Base-by-base conservation (phyloP, 2,797 vertebrate species). In the Lutjanus campechanus region DNA sequence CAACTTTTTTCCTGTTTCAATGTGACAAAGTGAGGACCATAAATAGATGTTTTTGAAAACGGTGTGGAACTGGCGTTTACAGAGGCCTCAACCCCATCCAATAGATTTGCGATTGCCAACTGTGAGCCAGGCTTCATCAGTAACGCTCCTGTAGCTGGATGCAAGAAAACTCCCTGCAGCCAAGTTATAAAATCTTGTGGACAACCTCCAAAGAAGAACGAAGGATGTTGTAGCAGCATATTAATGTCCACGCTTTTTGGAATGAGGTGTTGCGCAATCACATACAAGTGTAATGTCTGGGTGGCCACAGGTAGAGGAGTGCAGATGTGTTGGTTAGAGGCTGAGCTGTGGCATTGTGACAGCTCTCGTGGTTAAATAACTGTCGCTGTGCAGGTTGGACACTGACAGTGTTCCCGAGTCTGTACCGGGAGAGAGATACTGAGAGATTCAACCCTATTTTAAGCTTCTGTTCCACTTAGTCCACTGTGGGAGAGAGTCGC, bases 391-490 rank as follows among this genome's bases (percentile, higher is more conserved):
- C 83, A 79, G 73, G 73, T 73, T 6, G 41, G 66, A 81, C 3
- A 16, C 83, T 79, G 78, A 86, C 85, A 83, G 69, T 72, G 65
- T 78, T 60, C 81, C 65, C 81, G 46, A 80, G 56, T 44, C 73
- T 61, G 43, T 62, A 50, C 79, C 69, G 56, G 16, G 44, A 43
- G 63, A 83, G 54, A 51, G 55, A 69, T 58, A 73, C 56, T n/a
- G 72, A 83, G 73, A 79, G 41, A 79, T 69, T 74, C 59, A 75
- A 76, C 55, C 72, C 92, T 95, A 95, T 95, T 95, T 95, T 93
- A 92, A 92, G 92, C 88, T 46, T 69, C 85, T 94, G 93, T 80
- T 95, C 93, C 74, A 95, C 79, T 95, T 95, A 87, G 82, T 90
- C 55, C 79, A 85, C 83, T 92, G 79, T 74, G 89, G 54, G 82